These are phyloP conservation scores for Elaphurus davidianus DNA, from an alignment of 2,113 vertebrate genomes.

Conservation along the genomic window DNA sequence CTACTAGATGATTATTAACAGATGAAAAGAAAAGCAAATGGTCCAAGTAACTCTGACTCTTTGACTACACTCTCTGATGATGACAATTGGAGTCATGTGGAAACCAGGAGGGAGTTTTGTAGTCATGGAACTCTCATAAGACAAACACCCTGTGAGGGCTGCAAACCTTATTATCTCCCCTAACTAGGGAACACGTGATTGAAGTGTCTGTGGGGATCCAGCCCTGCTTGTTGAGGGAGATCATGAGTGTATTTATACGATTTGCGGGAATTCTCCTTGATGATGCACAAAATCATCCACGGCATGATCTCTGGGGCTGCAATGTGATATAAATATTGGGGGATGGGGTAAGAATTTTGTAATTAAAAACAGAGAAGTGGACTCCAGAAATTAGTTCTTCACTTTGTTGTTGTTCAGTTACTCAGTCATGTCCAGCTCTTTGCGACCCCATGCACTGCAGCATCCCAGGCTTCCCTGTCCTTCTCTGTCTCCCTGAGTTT, in stretches of 20 bases:
- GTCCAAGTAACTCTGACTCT: neutral
- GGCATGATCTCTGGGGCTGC: neutral
- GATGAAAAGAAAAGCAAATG: neutral
- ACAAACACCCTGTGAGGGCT: neutral
- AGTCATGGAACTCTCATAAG: neutral
- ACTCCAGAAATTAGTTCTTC: neutral
- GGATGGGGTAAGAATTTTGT: neutral
- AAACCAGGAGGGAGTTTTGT: neutral
- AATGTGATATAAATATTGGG: neutral
- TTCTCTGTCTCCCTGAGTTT: neutral
- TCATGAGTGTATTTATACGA: no score
- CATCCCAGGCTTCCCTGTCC: neutral
- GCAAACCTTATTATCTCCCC: neutral
- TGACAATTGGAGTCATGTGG: neutral
- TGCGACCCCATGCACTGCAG: rapidly evolving
- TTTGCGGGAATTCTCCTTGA: no score
- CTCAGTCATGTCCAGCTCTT: neutral
- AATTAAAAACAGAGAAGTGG: neutral
- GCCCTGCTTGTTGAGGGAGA: no score
- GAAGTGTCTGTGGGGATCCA: neutral
- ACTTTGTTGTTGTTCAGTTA: neutral
- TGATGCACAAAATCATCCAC: no score
- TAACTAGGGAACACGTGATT: neutral
- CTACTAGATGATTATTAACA: neutral
- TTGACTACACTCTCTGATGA: neutral